phyloP scores from a whole-genome alignment of 2,888 invertebrate species.

The Frankliniella fusca region DNA sequence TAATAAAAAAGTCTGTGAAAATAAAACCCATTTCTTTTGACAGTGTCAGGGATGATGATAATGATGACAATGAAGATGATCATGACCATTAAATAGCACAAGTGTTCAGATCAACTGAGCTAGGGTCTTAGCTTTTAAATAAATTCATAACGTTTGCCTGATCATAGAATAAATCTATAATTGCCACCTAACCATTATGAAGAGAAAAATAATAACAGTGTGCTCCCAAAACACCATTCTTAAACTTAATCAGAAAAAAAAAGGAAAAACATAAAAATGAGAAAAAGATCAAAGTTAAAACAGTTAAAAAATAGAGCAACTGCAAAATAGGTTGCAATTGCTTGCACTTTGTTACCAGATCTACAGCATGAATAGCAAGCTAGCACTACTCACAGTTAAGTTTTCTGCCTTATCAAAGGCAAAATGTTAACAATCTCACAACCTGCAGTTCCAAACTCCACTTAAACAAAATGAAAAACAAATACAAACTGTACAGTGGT shows the following conservation, averaged over 20 bases:
- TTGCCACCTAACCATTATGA: not conserved
- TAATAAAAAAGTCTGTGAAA: not conserved
- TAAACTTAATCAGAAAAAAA: not conserved
- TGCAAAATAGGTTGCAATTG: not conserved
- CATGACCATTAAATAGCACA: no score
- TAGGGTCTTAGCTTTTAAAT: no score
- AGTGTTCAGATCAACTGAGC: no score
- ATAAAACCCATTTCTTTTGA: no score
- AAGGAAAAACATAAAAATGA: not conserved
- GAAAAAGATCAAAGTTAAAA: not conserved
- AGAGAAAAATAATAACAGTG: not conserved
- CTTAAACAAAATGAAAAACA: not conserved
- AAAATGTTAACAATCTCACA: not conserved
- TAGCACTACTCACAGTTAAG: no score
- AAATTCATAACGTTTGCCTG: not conserved
- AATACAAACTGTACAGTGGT: not conserved
- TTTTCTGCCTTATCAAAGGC: no score
- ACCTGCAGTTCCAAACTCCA: not conserved
- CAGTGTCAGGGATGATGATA: no score
- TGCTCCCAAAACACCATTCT: not conserved
- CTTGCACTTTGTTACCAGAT: not conserved
- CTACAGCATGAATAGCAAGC: not conserved
- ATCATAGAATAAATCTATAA: not conserved
- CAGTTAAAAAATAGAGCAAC: conserved; percentile 5
- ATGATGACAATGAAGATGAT: no score